Percentiles rank a stretch among this genome's conserved stretches.
These are phyloP conservation scores for Pogona vitticeps DNA, from an alignment of 2,113 vertebrate species.

Conservation along the genomic window DNA sequence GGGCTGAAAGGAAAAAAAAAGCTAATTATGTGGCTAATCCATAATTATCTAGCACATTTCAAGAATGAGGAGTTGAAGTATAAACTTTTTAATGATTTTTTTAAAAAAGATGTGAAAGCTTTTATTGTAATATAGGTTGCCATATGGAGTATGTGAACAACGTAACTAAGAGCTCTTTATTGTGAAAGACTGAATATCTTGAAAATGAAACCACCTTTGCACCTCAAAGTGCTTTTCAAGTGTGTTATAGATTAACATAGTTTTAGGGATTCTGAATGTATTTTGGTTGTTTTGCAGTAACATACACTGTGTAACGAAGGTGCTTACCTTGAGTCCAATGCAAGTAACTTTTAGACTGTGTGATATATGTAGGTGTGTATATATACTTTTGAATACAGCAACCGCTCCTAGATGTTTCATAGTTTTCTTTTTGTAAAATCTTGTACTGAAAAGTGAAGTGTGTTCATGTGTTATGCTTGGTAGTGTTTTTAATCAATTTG, in stretches of 20 bases:
- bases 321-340: constrained; percentile 76
- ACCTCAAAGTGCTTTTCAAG: constrained; percentile 71
- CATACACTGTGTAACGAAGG: constrained; percentile 75
- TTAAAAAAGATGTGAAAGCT: constrained; percentile 65
- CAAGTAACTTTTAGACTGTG: constrained; percentile 66
- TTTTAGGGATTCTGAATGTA: constrained; percentile 73
- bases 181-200: constrained; percentile 31
- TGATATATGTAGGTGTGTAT: constrained; percentile 72
- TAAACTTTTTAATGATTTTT: constrained; percentile 60
- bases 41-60: constrained; percentile 60
- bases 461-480: constrained; percentile 75
- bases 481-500: constrained; percentile 74
- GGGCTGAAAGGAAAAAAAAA: constrained; percentile 15
- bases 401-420: constrained; percentile 65
- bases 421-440: constrained; percentile 54
- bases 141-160: constrained; percentile 49
- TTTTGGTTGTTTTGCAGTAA: constrained; percentile 76
- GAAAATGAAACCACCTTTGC: constrained; percentile 50
- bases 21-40: constrained; percentile 45
- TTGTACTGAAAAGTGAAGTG: constrained; percentile 74
- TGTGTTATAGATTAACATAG: constrained; percentile 62
- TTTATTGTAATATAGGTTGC: constrained; percentile 65
- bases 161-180: constrained; percentile 37
- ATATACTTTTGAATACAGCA: constrained; percentile 71
- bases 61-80: constrained; percentile 63